A percentile compares a stretch with the other conserved stretches of the same genome.
phyloP scores from a whole-genome alignment of 1,140 invertebrate species.

The Trichonephila clavipes region DNA sequence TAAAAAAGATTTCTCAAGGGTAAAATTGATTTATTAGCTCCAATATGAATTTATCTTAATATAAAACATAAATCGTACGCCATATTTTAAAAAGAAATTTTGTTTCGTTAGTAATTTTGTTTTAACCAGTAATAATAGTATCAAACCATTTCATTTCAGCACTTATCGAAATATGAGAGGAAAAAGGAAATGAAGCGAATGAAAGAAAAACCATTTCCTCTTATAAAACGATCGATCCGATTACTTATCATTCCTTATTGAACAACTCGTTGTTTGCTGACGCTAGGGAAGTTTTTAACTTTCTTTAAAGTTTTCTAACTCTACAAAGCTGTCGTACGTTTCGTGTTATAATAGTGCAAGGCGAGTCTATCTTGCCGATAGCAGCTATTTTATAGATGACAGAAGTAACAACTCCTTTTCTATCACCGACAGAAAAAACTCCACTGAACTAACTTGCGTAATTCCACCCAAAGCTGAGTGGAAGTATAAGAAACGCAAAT shows the following conservation, averaged over 20 bases:
- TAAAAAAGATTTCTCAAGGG: no score
- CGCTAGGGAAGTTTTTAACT: neutral
- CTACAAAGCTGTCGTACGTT: slow-evolving; percentile 72
- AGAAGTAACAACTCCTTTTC: slow-evolving; percentile 18
- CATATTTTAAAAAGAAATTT: no score
- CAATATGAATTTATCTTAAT: no score
- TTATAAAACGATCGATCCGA: neutral
- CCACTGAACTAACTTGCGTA: neutral
- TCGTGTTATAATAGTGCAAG: slow-evolving; percentile 66
- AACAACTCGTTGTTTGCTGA: slow-evolving; percentile 23
- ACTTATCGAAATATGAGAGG: no score
- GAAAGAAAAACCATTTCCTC: neutral
- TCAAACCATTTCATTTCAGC: no score
- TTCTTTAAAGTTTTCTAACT: neutral
- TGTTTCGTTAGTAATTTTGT: no score
- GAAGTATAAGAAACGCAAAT: slow-evolving; percentile 71
- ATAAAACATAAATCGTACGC: no score
- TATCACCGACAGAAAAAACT: slow-evolving; percentile 28
- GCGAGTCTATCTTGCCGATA: slow-evolving; percentile 59
- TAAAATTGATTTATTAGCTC: no score
- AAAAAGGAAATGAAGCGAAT: neutral
- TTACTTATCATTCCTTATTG: neutral
- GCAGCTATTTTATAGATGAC: slow-evolving; percentile 35
- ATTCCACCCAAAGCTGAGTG: slow-evolving; percentile 38
- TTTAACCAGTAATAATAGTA: no score